These are phyloP conservation scores for Steatocranus sp. DNA, from an alignment of 2,797 vertebrate genomes.

Conservation along the genomic window DNA sequence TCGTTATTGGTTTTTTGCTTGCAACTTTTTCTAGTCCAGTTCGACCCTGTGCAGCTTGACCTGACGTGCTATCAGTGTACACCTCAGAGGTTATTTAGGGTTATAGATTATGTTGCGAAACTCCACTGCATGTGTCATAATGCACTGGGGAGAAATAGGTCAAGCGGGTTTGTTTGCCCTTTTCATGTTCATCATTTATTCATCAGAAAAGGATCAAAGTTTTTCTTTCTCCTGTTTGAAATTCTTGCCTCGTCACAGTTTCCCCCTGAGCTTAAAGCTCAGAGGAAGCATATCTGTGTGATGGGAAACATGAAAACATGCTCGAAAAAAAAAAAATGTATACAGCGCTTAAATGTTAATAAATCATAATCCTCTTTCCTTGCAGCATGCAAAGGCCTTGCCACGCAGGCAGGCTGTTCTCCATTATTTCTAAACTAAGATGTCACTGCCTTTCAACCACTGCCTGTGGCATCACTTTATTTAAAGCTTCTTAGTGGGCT, in stretches of 20 bases:
- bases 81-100: not conserved
- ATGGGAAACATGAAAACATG: not conserved
- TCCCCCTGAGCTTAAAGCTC: not conserved
- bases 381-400: not conserved
- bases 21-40: not conserved
- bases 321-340: not conserved
- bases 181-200: constrained; percentile 32
- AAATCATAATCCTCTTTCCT: constrained; percentile 24
- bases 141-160: constrained; percentile 6
- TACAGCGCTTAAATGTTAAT: not conserved
- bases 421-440: constrained; percentile 20
- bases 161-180: not conserved
- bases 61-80: not conserved
- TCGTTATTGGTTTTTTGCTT: not conserved
- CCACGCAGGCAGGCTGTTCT: not conserved
- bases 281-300: not conserved
- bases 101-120: not conserved
- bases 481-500: constrained; percentile 55
- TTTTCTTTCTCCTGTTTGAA: not conserved
- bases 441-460: constrained; percentile 22
- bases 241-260: not conserved
- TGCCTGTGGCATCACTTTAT: constrained; percentile 45
- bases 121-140: not conserved
- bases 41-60: not conserved
- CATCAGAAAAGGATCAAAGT: not conserved